Conservation (phyloP, 1,140 invertebrate genomes). For the Harlomillsia oculata region DNA sequence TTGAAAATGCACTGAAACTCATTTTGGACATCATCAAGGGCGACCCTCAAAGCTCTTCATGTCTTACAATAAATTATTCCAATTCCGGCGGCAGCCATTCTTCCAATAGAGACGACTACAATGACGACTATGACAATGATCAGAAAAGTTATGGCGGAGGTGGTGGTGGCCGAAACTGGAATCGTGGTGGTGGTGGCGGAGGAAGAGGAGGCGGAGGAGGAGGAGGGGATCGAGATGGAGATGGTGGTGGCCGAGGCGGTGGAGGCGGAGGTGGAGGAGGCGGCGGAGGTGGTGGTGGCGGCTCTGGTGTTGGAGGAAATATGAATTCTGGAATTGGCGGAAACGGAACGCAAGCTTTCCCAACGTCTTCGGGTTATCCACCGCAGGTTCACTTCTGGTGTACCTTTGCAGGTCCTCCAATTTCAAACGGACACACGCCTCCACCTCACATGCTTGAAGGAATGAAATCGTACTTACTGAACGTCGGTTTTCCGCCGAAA, state of each 20-base stretch:
- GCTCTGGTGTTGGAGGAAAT: conserved; percentile 2
- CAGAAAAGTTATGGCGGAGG: conserved; percentile 16
- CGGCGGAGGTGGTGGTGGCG: neutral
- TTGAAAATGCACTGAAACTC: conserved; percentile 31
- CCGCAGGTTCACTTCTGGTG: conserved; percentile 36
- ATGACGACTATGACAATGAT: conserved; percentile 24
- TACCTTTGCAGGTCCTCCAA: conserved; percentile 35
- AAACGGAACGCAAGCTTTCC: conserved; percentile 6
- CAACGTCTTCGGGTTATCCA: conserved; percentile 28
- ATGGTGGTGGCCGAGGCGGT: conserved; percentile 14
- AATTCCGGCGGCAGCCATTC: conserved; percentile 21
- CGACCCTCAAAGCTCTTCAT: conserved; percentile 29
- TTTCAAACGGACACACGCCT: conserved; percentile 34
- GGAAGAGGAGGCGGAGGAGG: conserved; percentile 16
- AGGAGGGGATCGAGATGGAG: conserved; percentile 15
- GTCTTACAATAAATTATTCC: conserved; percentile 34
- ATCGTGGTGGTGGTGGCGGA: conserved; percentile 18
- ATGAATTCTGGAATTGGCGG: neutral
- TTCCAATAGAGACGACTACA: conserved; percentile 20
- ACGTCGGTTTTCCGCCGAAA: conserved; percentile 32
- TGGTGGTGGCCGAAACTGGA: conserved; percentile 20
- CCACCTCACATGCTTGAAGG: conserved; percentile 35
- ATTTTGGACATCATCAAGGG: conserved; percentile 33
- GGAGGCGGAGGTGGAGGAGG: conserved; percentile 7
- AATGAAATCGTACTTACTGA: conserved; percentile 33